Base-by-base conservation (phyloP, 2,888 invertebrate species). In the Gymnocheta viridis region DNA sequence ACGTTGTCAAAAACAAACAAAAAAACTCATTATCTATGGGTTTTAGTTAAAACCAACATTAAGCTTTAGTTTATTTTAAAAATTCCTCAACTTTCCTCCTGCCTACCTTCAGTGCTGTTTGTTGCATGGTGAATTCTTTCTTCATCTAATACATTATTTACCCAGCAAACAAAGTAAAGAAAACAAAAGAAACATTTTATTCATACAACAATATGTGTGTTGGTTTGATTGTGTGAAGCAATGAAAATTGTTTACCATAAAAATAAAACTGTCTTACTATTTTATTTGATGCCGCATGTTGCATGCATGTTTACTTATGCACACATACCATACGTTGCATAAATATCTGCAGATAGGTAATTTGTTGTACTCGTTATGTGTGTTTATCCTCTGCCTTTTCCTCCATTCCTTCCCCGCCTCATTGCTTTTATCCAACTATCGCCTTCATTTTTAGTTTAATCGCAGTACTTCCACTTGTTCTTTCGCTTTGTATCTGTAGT, bases 161-260 rank as follows among this genome's bases (percentile, higher is more conserved):
- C 67, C 56, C 69, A 81, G 64, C 67, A 78, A 73, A 81, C 67
- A 77, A 58, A 49, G 66, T 35, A 38, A 60, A 73, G 35, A 69
- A 47, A 74, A 58, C 64, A 76, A 83, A 27, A 76, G 35, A 56
- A 56, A 38, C 17, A 35, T 22, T 41, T 7, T 29, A 41, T 32
- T 14, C 44, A 56, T 22, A n/a, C 49, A 0, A 12, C 5, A 44
- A 22, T 44, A n/a, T 44, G 32, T 78, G 29, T 58, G 67, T 67
- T 5, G 17, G 10, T 47, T 4, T 14, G 29, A 29, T 19, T 70
- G 35, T 77, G 70, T 69, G 49, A 70, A 76, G 73, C 69, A 81
- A 69, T 81, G 79, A 58, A 81, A 81, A 81, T 84, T 84, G 84
- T 84, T 84, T 84, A 77, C 84, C 70, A 81, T 78, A 78, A 81